A percentile compares a stretch with the other conserved stretches of the same genome.
Evolutionary conservation across 2,797 vertebrate species (phyloP).

Genomic region (Paramormyrops hopkinsi): DNA sequence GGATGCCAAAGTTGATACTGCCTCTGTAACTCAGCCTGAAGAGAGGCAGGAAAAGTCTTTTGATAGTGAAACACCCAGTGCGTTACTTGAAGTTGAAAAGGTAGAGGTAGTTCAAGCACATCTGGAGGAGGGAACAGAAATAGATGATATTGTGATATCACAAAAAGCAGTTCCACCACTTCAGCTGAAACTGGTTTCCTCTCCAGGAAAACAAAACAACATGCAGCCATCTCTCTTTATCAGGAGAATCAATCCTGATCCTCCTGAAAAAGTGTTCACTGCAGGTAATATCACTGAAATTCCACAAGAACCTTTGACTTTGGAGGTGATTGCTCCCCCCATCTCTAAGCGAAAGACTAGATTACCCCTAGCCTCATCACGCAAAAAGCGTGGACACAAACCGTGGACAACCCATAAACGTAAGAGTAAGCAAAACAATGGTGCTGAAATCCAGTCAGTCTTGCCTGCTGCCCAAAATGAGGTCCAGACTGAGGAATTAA

Average conservation of each 20-base stretch:
- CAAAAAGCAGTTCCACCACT: slow-evolving; percentile 60
- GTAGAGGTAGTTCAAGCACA: slow-evolving; percentile 43
- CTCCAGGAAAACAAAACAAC: slow-evolving; percentile 61
- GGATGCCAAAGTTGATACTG: slow-evolving; percentile 30
- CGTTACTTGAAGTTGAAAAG: slow-evolving; percentile 38
- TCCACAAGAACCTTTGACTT: slow-evolving; percentile 36
- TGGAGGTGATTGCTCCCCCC: slow-evolving; percentile 37
- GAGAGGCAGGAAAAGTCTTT: slow-evolving; percentile 32
- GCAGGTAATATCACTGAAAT: slow-evolving; percentile 41
- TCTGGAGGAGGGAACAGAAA: slow-evolving; percentile 43
- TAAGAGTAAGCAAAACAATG: slow-evolving; percentile 38
- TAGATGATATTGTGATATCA: slow-evolving; percentile 24
- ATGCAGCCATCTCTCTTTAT: slow-evolving; percentile 66
- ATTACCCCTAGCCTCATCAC: slow-evolving; percentile 39
- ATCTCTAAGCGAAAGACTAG: slow-evolving; percentile 49
- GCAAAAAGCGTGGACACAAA: slow-evolving; percentile 49
- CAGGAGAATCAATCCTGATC: slow-evolving; percentile 52
- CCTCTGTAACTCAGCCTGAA: slow-evolving; percentile 27
- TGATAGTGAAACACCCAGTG: slow-evolving; percentile 40
- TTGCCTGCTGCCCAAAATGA: slow-evolving; percentile 37
- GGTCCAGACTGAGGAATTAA: slow-evolving; percentile 21
- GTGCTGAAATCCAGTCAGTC: slow-evolving; percentile 31
- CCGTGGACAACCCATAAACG: slow-evolving; percentile 45
- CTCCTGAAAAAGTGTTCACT: slow-evolving; percentile 49
- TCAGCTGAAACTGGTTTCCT: slow-evolving; percentile 68